Conservation (phyloP, 2,797 vertebrate genomes). For the Danionella dracula region DNA sequence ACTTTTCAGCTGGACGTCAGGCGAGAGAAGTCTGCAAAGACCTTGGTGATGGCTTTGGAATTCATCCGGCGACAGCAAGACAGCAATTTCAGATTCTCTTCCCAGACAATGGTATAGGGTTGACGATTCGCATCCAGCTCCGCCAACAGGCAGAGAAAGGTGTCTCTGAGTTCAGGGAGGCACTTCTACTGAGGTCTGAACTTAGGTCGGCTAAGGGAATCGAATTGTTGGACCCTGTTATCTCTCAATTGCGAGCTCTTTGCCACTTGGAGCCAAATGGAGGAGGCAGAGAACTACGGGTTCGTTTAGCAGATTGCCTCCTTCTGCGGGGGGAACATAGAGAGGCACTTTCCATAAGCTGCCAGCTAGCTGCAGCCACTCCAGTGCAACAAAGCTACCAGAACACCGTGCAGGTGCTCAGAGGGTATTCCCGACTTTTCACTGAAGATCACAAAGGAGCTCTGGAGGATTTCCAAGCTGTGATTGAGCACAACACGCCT, state of each 20-base stretch:
- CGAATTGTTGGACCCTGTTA: conserved; percentile 75
- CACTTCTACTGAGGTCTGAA: conserved; percentile 68
- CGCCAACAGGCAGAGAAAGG: conserved; percentile 72
- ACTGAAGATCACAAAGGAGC: conserved; percentile 68
- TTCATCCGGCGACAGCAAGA: conserved; percentile 66
- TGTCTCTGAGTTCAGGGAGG: conserved; percentile 74
- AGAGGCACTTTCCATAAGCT: conserved; percentile 75
- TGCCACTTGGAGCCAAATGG: conserved; percentile 69
- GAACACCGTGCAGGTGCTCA: conserved; percentile 80
- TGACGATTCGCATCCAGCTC: conserved; percentile 58
- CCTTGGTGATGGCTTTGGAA: conserved; percentile 75
- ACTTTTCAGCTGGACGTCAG: conserved; percentile 68
- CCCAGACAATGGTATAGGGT: conserved; percentile 49
- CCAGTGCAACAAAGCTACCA: conserved; percentile 69
- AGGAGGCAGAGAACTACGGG: conserved; percentile 68
- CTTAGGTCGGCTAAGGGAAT: conserved; percentile 71
- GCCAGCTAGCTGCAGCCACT: conserved; percentile 69
- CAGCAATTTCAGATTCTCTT: conserved; percentile 72
- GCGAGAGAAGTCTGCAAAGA: conserved; percentile 67
- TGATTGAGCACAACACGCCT: conserved; percentile 78
- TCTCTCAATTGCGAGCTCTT: conserved; percentile 72
- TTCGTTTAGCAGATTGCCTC: conserved; percentile 83
- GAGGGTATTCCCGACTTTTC: conserved; percentile 83
- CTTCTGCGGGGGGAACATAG: conserved; percentile 75
- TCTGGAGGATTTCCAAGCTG: conserved; percentile 83